Evolutionary conservation across 2,113 vertebrate genomes (phyloP).

Genomic region (Tylochromis polylepis): DNA sequence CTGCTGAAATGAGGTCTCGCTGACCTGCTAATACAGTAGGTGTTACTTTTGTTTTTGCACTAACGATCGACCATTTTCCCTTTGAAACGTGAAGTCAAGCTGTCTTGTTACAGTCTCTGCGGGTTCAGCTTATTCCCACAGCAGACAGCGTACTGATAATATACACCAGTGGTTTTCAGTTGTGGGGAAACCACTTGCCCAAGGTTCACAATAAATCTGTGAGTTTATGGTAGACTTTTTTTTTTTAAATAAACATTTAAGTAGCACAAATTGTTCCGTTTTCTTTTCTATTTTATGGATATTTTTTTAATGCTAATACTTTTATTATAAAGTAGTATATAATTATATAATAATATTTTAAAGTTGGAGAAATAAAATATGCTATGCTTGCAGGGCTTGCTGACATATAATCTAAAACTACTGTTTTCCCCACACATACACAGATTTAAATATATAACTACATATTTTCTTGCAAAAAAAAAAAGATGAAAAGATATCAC

Average conservation of each 20-base stretch:
- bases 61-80: background rate
- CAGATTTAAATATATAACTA: background rate
- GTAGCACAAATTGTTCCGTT: background rate
- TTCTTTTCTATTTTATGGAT: background rate
- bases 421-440: background rate
- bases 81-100: background rate
- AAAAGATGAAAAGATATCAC: background rate
- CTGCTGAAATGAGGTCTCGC: background rate
- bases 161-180: background rate
- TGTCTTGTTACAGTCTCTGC: background rate
- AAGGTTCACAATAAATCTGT: background rate
- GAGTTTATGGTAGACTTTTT: background rate
- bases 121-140: background rate
- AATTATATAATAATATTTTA: background rate
- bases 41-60: background rate
- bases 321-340: background rate
- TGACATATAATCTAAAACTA: background rate
- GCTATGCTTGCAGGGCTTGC: background rate
- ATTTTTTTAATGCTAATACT: background rate
- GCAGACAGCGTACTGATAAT: background rate
- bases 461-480: background rate
- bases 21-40: background rate
- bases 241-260: background rate
- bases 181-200: background rate
- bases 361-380: background rate